A percentile compares a stretch with the other conserved stretches of the same genome.
Evolutionary conservation across 2,113 vertebrate genomes (phyloP).

Genomic region (Ifrita kowaldi): DNA sequence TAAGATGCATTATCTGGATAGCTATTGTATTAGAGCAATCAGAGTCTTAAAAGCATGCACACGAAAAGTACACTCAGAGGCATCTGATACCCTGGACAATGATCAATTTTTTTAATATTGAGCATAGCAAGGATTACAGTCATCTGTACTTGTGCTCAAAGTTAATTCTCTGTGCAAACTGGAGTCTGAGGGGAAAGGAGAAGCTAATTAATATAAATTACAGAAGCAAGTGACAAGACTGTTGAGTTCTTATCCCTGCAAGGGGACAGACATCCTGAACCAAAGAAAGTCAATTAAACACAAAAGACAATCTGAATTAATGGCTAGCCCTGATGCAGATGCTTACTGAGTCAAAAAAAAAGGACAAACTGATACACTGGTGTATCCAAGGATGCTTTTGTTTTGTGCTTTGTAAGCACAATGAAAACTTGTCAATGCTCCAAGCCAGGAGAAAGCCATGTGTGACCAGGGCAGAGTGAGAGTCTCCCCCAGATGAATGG

Average conservation of each 20-base stretch:
- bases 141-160: not conserved
- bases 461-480: not conserved
- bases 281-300: not conserved
- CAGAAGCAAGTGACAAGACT: not conserved
- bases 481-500: not conserved
- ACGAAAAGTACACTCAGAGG: not conserved
- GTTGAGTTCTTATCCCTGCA: not conserved
- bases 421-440: not conserved
- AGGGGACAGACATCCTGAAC: not conserved
- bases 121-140: not conserved
- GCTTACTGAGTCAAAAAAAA: not conserved
- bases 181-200: not conserved
- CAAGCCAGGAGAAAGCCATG: not conserved
- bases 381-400: not conserved
- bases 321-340: not conserved
- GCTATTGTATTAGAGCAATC: not conserved
- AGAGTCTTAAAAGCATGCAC: not conserved
- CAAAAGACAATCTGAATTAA: not conserved
- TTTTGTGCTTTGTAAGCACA: not conserved
- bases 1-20: not conserved
- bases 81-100: not conserved
- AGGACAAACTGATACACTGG: not conserved
- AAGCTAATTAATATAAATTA: conserved; percentile 10
- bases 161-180: not conserved
- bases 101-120: not conserved